Evolutionary conservation across 2,888 invertebrate species (phyloP).

Genomic region (Eristalis tenax): DNA sequence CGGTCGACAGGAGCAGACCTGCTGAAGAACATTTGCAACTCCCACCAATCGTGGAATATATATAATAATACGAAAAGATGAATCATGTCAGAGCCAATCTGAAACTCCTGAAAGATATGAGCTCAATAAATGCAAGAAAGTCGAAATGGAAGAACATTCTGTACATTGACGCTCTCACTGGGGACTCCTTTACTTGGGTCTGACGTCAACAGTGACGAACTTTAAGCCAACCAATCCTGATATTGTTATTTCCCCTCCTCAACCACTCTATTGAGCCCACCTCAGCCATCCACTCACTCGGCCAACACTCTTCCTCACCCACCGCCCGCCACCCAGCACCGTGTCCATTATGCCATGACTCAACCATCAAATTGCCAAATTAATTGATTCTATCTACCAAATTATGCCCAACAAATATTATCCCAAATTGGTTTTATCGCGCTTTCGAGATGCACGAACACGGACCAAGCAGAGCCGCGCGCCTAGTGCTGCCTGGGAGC

Average conservation of each 20-base stretch:
- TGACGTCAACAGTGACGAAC: not conserved
- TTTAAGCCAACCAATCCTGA: not conserved
- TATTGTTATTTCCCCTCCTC: not conserved
- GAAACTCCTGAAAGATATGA: too few relatives aligned
- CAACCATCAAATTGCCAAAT: constrained; percentile 50
- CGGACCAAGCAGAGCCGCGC: not conserved
- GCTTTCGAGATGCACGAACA: constrained; percentile 53
- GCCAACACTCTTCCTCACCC: not conserved
- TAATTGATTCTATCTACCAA: constrained; percentile 59
- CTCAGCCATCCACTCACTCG: not conserved
- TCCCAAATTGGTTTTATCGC: constrained; percentile 59
- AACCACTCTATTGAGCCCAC: not conserved
- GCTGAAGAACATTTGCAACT: too few relatives aligned
- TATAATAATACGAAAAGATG: too few relatives aligned
- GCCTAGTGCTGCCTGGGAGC: constrained; percentile 11
- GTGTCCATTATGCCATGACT: not conserved
- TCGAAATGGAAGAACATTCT: too few relatives aligned
- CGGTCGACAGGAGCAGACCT: too few relatives aligned
- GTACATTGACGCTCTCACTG: too few relatives aligned
- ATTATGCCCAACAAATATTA: constrained; percentile 61
- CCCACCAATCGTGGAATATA: too few relatives aligned
- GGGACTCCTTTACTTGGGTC: too few relatives aligned
- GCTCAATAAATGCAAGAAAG: too few relatives aligned
- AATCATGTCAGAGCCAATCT: too few relatives aligned
- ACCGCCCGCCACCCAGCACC: not conserved